A percentile compares a stretch with the other conserved stretches of the same genome.
phyloP scores from a whole-genome alignment of 1,140 invertebrate species.

The Magallana gigas region DNA sequence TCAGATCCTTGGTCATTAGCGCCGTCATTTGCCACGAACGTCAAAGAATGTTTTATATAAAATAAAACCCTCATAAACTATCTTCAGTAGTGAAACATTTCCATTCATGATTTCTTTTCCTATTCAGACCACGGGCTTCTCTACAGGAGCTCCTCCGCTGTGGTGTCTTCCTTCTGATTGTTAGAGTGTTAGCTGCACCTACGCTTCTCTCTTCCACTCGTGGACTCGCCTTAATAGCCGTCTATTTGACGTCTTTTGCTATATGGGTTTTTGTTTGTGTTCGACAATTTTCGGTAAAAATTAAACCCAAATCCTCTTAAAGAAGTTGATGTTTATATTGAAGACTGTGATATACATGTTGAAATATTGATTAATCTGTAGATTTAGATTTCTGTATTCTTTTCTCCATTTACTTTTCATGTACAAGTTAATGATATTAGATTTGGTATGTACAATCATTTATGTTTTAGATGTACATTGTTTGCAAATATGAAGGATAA shows the following conservation, averaged over 20 bases:
- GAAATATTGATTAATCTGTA: too few species aligned
- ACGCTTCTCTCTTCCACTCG: background rate
- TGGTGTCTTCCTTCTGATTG: background rate
- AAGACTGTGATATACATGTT: background rate
- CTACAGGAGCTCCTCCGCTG: background rate
- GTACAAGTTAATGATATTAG: too few species aligned
- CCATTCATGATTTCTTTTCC: background rate
- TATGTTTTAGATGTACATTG: too few species aligned
- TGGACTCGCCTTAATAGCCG: background rate
- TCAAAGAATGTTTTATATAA: too few species aligned
- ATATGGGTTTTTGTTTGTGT: slow-evolving; percentile 3
- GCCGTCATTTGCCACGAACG: too few species aligned
- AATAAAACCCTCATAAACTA: background rate
- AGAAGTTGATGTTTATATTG: background rate
- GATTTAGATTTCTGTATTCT: too few species aligned
- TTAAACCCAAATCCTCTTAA: background rate
- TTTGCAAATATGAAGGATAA: too few species aligned
- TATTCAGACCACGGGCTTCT: background rate
- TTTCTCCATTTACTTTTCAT: too few species aligned
- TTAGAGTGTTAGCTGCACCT: background rate
- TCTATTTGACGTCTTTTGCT: background rate
- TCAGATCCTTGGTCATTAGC: too few species aligned
- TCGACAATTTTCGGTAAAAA: background rate
- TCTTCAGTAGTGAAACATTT: background rate
- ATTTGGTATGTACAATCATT: too few species aligned